A percentile compares a stretch with the other conserved stretches of the same genome.
phyloP scores from a whole-genome alignment of 2,797 vertebrate species.

The Hippoglossus hippoglossus region DNA sequence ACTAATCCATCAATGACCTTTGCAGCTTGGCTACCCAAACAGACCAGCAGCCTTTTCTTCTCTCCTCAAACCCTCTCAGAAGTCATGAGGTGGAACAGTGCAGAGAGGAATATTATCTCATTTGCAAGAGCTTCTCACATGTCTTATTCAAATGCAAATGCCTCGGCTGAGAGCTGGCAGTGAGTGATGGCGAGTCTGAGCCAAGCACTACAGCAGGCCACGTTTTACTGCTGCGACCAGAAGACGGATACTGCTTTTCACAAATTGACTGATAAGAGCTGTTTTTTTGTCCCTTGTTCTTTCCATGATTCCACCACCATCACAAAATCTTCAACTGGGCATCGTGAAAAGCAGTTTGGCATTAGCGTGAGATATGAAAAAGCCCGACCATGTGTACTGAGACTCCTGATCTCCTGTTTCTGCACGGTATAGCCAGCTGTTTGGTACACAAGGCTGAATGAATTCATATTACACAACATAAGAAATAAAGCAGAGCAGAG shows the following conservation, averaged over 20 bases:
- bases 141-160: conserved; percentile 67
- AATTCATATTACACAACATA: conserved; percentile 5
- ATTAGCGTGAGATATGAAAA: conserved; percentile 18
- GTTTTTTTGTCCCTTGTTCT: conserved; percentile 10
- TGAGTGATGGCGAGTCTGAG: conserved; percentile 36
- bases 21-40: conserved; percentile 35
- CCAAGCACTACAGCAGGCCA: conserved; percentile 6
- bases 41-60: conserved; percentile 42
- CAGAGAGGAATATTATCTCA: conserved; percentile 45
- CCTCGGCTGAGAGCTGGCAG: conserved; percentile 25
- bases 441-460: conserved; percentile 3
- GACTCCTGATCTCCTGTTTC: conserved; percentile 18
- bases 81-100: conserved; percentile 30
- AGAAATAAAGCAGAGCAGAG: conserved; percentile 1
- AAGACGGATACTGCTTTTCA: conserved; percentile 11
- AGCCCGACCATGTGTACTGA: conserved; percentile 15
- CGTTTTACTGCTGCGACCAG: conserved; percentile 25
- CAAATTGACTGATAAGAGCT: conserved; percentile 14
- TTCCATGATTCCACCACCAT: neutral
- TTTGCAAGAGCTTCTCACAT: conserved; percentile 50
- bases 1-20: conserved; percentile 49
- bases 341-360: conserved; percentile 19
- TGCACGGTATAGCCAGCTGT: neutral
- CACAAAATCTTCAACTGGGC: neutral
- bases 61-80: conserved; percentile 31